Conservation (phyloP, 35 echinoderm and acorn worm genomes). For the Ophiothrix spiculata region DNA sequence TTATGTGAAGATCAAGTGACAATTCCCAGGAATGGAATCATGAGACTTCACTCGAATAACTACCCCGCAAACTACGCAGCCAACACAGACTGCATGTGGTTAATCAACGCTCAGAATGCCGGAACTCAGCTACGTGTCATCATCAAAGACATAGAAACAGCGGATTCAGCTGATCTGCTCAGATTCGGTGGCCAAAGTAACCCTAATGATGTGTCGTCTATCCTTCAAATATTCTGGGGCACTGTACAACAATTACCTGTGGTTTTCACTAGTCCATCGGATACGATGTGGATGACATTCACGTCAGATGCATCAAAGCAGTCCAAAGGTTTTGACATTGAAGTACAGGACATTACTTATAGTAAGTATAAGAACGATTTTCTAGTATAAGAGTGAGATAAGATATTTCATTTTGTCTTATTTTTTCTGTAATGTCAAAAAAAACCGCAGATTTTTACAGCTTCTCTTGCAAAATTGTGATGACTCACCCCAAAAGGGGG, state of each 20-base stretch:
- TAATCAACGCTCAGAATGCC: background rate
- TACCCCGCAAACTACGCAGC: background rate
- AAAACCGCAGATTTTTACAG: too few relatives aligned
- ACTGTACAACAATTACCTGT: background rate
- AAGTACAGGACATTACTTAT: background rate
- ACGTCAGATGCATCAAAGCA: background rate
- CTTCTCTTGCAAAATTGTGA: too few relatives aligned
- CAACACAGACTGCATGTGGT: background rate
- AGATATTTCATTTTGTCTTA: too few relatives aligned
- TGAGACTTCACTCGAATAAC: background rate
- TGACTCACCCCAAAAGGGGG: too few relatives aligned
- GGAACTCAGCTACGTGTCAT: background rate
- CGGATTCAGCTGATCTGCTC: background rate
- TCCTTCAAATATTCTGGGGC: background rate
- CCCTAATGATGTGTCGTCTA: background rate
- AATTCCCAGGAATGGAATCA: background rate
- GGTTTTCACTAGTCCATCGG: background rate
- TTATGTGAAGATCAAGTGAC: background rate
- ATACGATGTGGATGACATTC: background rate
- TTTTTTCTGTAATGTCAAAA: too few relatives aligned
- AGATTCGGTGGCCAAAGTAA: background rate
- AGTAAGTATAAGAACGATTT: too few relatives aligned
- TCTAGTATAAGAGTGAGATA: too few relatives aligned
- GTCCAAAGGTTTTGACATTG: background rate
- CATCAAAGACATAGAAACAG: background rate